phyloP scores from a whole-genome alignment of 1,140 invertebrate genomes.

The Scaptomyza graminum region DNA sequence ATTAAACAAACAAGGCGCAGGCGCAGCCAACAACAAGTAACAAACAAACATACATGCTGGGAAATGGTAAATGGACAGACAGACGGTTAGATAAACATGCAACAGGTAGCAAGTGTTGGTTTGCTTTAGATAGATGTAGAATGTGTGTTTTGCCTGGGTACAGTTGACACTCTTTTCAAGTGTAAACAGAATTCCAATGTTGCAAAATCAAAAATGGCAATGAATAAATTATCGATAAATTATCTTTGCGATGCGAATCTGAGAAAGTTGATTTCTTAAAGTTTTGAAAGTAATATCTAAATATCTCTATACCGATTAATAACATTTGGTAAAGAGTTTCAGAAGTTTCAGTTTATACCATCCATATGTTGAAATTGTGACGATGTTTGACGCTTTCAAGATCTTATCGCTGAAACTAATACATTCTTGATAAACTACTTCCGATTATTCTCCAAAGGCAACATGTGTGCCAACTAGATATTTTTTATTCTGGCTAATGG shows the following conservation, averaged over 20 bases:
- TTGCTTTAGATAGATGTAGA: constrained; percentile 8
- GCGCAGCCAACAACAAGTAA: constrained; percentile 12
- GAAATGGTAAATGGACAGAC: constrained; percentile 8
- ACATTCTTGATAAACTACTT: too few species aligned
- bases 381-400: too few species aligned
- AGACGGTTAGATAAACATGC: constrained; percentile 10
- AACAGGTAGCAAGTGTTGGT: constrained; percentile 66
- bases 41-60: constrained; percentile 21
- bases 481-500: too few species aligned
- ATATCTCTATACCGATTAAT: too few species aligned
- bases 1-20: constrained; percentile 74
- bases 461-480: too few species aligned
- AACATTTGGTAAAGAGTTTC: not conserved
- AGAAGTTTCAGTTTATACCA: not conserved
- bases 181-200: constrained; percentile 26
- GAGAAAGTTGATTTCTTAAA: too few species aligned
- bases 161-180: constrained; percentile 54
- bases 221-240: constrained; percentile 18
- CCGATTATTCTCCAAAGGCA: too few species aligned
- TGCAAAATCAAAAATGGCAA: constrained; percentile 7
- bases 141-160: constrained; percentile 39
- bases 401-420: too few species aligned
- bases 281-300: too few species aligned
- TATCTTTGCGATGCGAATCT: too few species aligned
- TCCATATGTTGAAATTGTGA: too few species aligned